Evolutionary conservation across 2,888 invertebrate species (phyloP).

Genomic region (Luffia ferchaultella): DNA sequence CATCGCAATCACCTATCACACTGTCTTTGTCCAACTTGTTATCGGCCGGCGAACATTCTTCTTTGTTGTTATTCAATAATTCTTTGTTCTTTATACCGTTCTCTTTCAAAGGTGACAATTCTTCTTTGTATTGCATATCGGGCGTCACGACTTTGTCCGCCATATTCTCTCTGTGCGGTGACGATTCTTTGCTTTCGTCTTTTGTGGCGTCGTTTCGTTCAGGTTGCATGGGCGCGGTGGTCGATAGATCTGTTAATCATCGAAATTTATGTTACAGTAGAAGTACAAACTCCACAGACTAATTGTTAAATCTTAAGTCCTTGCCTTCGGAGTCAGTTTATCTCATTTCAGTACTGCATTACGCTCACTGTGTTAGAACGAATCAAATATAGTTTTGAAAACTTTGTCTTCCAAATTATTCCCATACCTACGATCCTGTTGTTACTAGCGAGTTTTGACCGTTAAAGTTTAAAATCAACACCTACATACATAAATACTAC

Average conservation of each 20-base stretch:
- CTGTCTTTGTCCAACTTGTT: conserved; percentile 64
- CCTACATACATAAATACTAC: no score
- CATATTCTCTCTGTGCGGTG: conserved; percentile 24
- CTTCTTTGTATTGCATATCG: conserved; percentile 22
- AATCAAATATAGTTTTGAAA: no score
- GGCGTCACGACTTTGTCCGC: conserved; percentile 12
- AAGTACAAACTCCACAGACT: no score
- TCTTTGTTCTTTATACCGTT: conserved; percentile 38
- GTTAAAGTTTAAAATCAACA: no score
- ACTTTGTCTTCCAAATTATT: no score
- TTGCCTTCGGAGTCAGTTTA: no score
- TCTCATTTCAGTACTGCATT: no score
- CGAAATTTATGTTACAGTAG: not conserved
- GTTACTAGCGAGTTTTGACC: no score
- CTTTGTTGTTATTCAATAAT: conserved; percentile 51
- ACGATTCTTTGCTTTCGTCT: conserved; percentile 30
- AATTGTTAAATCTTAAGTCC: no score
- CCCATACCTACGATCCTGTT: no score
- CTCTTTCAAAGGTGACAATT: conserved; percentile 41
- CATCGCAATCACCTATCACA: conserved; percentile 71
- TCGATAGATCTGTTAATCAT: not conserved
- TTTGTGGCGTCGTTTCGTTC: conserved; percentile 35
- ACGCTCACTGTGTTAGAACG: no score
- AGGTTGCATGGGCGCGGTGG: not conserved
- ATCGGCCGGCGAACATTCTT: conserved; percentile 50